Conservation (phyloP, 2,113 vertebrate genomes). For the Platichthys stellatus region DNA sequence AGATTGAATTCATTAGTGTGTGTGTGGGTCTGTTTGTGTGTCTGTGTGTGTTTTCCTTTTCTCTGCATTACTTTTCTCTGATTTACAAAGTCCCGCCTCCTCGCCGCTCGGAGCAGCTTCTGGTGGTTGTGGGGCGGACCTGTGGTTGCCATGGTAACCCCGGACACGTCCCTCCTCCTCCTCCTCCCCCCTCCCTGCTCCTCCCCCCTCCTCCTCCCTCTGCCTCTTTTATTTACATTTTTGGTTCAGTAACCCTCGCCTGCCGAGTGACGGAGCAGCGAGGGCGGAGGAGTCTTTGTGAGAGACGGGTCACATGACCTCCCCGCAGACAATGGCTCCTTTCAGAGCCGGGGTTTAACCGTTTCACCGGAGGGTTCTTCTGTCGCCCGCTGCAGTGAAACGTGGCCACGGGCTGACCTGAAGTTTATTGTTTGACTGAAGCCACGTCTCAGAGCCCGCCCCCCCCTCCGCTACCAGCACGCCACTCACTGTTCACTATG, state of each 20-base stretch:
- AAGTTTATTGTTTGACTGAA: not conserved
- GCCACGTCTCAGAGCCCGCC: not conserved
- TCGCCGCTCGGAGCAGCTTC: constrained; percentile 47
- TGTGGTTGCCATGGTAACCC: constrained; percentile 80
- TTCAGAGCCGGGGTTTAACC: constrained; percentile 59
- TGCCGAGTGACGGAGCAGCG: constrained; percentile 27
- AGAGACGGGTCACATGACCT: constrained; percentile 47
- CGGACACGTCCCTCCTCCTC: too few species aligned
- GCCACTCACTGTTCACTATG: not conserved
- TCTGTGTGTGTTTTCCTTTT: not conserved
- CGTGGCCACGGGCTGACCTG: constrained; percentile 22
- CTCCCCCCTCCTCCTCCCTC: not conserved
- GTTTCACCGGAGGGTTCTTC: constrained; percentile 21
- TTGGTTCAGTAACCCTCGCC: constrained; percentile 54
- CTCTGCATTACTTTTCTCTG: not conserved
- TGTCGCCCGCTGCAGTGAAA: constrained; percentile 1
- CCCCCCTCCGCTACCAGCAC: not conserved
- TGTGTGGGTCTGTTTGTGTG: too few species aligned
- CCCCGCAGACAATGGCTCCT: constrained; percentile 61
- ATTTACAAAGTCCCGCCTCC: not conserved
- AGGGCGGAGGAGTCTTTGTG: constrained; percentile 61
- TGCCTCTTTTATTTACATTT: constrained; percentile 60
- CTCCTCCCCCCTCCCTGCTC: not conserved
- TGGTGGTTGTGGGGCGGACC: constrained; percentile 82
- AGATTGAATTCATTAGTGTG: constrained; percentile 41